Base-by-base conservation (phyloP, 2,113 vertebrate genomes). In the Ascaphus truei region DNA sequence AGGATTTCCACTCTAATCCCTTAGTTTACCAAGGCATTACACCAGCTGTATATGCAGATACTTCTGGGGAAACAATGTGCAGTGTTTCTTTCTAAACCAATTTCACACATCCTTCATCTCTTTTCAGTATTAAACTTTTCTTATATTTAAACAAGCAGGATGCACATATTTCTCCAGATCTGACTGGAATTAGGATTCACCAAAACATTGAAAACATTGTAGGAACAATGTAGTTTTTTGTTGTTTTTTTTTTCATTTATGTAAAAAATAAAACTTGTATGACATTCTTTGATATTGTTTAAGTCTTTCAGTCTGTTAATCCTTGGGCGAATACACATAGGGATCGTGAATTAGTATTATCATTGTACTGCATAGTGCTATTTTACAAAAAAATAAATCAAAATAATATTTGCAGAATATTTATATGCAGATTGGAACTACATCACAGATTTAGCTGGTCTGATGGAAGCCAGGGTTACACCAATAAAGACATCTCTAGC, bases 291-390 rank as follows among this genome's bases (percentile, higher is more conserved):
- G 75, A 73, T 52, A 73, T 34, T 63, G 60, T 61, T 65, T 66
- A 72, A 74, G 36, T 55, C 0, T 20, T 61, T 68, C 56, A 72
- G 36, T 53, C 29, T 58, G 34, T 34, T 73, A 60, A 83, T 31
- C n/a, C 23, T 34, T 50, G 73, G 1, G 1, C 80, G 78, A 82
- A 73, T 64, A 56, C 72, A 76, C 63, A 69, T 62, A 62, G 80
- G 62, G 59, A 76, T 74, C 61, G 61, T 61, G 78, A 75, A 80
- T 78, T 73, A 62, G 55, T 53, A 12, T 75, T 58, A 76, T 23
- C 30, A 7, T 65, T 33, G 33, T 55, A 67, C 33, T 65, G 6
- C 20, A 66, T 71, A 69, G 41, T 51, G 45, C 39, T 69, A 51
- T 60, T 25, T 69, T 51, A 60, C 51, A 69, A 33, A 59, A 20